Evolutionary conservation across 1,140 invertebrate species (phyloP), one percentile per base, ranked within the genome.

Genomic region (Spodoptera frugiperda): DNA sequence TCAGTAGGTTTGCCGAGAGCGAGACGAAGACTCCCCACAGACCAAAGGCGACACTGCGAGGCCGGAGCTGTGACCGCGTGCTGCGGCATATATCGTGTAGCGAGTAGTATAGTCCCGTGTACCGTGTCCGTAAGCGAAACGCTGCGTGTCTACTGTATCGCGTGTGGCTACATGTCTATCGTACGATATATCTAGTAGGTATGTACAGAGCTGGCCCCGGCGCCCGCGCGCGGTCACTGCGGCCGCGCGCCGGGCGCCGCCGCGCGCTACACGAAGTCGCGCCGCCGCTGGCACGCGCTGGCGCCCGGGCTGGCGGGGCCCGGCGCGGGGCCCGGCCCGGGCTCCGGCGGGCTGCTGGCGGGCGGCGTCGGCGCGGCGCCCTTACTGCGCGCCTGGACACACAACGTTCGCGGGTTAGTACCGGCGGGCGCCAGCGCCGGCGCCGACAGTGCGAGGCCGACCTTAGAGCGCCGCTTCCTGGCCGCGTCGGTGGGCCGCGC

Each of bases 201-300:
- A 81, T 77, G 74, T 78, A 79, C 71, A 67, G 72, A 44, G 67
- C 25, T 80, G 57, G 67, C 72, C 44, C 63, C 78, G 73, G 51
- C 70, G 48, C 46, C 33, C 33, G 33, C 98, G 97, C 21, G 97
- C 89, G 97, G 97, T 93, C 95, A 97, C 87, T 96, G 70, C 30
- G 59, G 81, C 59, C 54, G 79, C 84, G 79, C 81, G 79, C 81
- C 82, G 82, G 84, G 76, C 89, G 87, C 90, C 87, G 84, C 85
- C 84, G 85, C 84, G 84, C 89, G 90, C 90, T 92, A 91, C 86
- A 91, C 86, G 82, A 89, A 87, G 67, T 91, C 89, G 33, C 89
- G 84, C 55, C 89, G 85, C 3, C 89, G 85, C 53, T 77, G 79
- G 63, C 79, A 78, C 9, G 80, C 76, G n/a, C 79, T 79, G 25